Base-by-base conservation (phyloP, 2,888 invertebrate genomes). In the Eucera pruinosa region DNA sequence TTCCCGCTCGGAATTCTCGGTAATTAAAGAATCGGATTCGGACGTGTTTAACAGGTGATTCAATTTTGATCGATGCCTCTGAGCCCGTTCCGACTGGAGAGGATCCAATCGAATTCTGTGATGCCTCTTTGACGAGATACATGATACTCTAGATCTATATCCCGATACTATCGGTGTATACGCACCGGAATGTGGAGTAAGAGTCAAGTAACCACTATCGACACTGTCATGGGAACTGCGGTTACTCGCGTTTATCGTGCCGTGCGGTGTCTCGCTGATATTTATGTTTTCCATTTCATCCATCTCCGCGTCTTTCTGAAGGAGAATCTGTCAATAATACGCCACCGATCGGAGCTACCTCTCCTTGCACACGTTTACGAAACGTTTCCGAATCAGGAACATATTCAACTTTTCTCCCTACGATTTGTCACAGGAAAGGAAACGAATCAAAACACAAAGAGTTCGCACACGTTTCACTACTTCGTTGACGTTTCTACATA, bases 171-270 rank as follows among this genome's bases (percentile, higher is more conserved):
- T 55, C 33, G 87, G 82, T 1, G 86, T 85, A 15, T 76, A 77
- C 9, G 64, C 73, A 25, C 80, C 82, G 0, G 88, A 87, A 18
- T 84, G 86, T n/a, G 89, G 86, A 25, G 88, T 89, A 50, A 87
- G 48, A 2, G 86, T 84, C 48, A 89, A 60, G 57, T 90, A 90
- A 33, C 90, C 90, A 50, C 89, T 89, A 69, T 90, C 89, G 11
- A 68, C 65, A 43, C 84, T 87, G 60, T 87, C 86, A 30, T 81
- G 83, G 20, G 74, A 76, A 15, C 33, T 72, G 41, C 62, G 78
- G 0, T 5, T 61, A 55, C 73, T 85, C 54, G 45, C 36, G 47
- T 83, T 78, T 41, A 74, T 65, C 57, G 73, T 57, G 30, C 80
- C 58, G 48, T 77, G 84, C 18, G 87, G 83, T 45, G 89, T 89